Conservation (phyloP, 1,140 invertebrate species). For the Papilio dardanus region DNA sequence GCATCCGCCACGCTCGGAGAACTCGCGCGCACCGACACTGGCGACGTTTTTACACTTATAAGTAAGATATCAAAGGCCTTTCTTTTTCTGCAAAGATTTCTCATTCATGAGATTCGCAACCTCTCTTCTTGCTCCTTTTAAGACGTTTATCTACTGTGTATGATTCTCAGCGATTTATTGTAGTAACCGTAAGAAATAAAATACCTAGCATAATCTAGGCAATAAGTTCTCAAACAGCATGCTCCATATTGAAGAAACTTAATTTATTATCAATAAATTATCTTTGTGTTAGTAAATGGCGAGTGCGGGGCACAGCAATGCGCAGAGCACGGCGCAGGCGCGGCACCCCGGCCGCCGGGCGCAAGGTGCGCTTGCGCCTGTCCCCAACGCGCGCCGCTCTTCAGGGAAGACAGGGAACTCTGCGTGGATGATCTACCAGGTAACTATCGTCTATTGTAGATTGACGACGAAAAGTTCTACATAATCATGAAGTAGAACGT, state of each 20-base stretch:
- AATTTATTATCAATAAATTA: neutral
- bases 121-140: too few relatives aligned
- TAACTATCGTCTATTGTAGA: constrained; percentile 39
- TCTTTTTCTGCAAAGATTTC: neutral
- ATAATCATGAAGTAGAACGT: neutral
- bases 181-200: too few relatives aligned
- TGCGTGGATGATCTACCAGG: constrained; percentile 76
- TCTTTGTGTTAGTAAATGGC: constrained; percentile 48
- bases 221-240: neutral
- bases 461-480: neutral
- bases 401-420: constrained; percentile 72
- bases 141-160: too few relatives aligned
- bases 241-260: neutral
- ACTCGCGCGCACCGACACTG: constrained; percentile 62
- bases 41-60: constrained; percentile 64
- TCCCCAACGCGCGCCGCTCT: constrained; percentile 69
- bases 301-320: constrained; percentile 62
- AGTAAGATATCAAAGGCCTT: constrained; percentile 42
- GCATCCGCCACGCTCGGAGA: constrained; percentile 63
- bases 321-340: constrained; percentile 67
- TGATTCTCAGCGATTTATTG: too few relatives aligned
- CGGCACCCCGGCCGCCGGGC: constrained; percentile 16
- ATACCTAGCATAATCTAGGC: too few relatives aligned
- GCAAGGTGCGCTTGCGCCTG: constrained; percentile 65
- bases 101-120: neutral